Base-by-base conservation (phyloP, 2,888 invertebrate species). In the Phyllotreta striolata region DNA sequence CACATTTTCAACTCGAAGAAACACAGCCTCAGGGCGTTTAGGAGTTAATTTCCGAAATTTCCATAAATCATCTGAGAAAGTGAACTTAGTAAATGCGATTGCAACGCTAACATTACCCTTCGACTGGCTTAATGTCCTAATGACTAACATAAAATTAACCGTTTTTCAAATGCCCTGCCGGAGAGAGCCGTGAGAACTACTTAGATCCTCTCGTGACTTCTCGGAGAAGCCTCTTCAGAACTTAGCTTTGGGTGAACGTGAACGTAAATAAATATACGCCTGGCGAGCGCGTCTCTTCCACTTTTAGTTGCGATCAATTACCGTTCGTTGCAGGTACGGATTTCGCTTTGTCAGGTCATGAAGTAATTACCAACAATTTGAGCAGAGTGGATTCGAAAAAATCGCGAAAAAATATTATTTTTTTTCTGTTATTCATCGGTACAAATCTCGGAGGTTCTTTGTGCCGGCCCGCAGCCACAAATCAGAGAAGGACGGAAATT, bases 131-230 rank as follows among this genome's bases (percentile, higher is more conserved):
- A 12, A 39, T 46, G 46, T 12, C 62, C 35, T 63, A 62, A 67
- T 63, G 62, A 58, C 62, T 61, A 66, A 64, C 47, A 59, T 41
- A 55, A 62, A 63, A 66, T 69, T 66, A 69, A 67, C 66, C 38
- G 62, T 69, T 55, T 62, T 63, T 52, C 55, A 57, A 65, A 62
- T 12, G 52, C 52, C 60, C 49, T 57, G 51, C 47, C 55, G 40
- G 14, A 24, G 40, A 55, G 66, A 63, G 63, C 70, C 70, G 70
- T 70, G 70, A 68, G 70, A 70, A 70, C 67, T 64, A 63, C 62
- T 66, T 60, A 66, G 65, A 61, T 52, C 57, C 55, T 61, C 49
- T 70, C 70, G 70, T 70, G 70, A 70, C 65, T 69, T 49, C 66
- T 63, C 44, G 57, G 58, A 58, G 64, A 57, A 62, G 43, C 58